phyloP scores from a whole-genome alignment of 2,888 invertebrate species.

The Dendrolimus pini region DNA sequence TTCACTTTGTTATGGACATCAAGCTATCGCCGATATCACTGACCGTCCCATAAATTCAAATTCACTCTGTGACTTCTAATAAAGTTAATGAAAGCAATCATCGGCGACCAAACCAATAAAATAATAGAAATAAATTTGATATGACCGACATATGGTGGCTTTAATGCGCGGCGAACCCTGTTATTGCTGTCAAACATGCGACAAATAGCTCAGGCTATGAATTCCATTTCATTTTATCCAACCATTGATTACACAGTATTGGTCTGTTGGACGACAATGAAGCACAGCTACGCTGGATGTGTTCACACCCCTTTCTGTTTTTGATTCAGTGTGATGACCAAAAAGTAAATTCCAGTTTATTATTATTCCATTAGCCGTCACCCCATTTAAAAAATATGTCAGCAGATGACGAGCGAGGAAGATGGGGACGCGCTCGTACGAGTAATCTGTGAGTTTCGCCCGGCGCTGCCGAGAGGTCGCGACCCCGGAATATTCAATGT shows the following conservation, averaged over 20 bases:
- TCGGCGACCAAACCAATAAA: constrained; percentile 67
- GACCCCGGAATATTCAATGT: constrained; percentile 69
- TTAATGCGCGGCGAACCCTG: constrained; percentile 70
- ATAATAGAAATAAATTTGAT: constrained; percentile 77
- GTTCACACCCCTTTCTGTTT: constrained; percentile 74
- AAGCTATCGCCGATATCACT: constrained; percentile 66
- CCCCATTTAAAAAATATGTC: constrained; percentile 75
- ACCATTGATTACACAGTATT: constrained; percentile 72
- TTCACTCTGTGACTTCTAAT: constrained; percentile 71
- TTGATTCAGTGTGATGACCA: constrained; percentile 70
- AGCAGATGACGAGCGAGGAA: constrained; percentile 66
- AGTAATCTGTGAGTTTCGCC: constrained; percentile 43
- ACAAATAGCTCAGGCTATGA: constrained; percentile 64
- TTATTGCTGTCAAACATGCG: constrained; percentile 77
- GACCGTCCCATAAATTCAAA: constrained; percentile 61
- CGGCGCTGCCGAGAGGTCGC: constrained; percentile 41
- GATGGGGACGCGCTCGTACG: constrained; percentile 34
- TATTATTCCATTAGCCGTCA: constrained; percentile 74
- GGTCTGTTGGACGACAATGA: constrained; percentile 68
- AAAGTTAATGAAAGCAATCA: constrained; percentile 74
- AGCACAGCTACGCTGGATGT: constrained; percentile 65
- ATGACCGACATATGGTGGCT: constrained; percentile 74
- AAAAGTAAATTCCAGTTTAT: constrained; percentile 76
- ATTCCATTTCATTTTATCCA: constrained; percentile 65
- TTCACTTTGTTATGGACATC: constrained; percentile 68